A percentile compares a stretch with the other conserved stretches of the same genome.
Evolutionary conservation across 2,113 vertebrate genomes (phyloP).

Genomic region (Anguilla rostrata): DNA sequence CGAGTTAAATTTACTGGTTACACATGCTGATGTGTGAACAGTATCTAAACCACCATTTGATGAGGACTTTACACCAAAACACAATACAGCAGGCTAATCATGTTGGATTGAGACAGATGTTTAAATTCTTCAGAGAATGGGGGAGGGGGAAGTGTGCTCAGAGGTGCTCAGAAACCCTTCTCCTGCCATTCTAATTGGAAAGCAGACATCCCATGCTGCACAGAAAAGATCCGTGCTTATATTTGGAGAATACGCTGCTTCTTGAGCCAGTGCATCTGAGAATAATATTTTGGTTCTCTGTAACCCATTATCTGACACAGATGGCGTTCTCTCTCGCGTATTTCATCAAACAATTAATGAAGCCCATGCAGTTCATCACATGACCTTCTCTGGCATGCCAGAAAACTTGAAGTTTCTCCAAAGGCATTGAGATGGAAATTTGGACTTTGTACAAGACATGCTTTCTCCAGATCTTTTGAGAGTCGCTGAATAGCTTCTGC

Average conservation of each 20-base stretch:
- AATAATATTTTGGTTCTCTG: background rate
- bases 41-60: background rate
- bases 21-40: background rate
- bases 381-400: no score
- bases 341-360: no score
- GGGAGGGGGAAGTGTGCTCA: background rate
- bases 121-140: background rate
- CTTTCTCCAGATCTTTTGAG: no score
- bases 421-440: no score
- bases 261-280: background rate
- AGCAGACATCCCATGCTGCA: background rate
- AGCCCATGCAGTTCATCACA: no score
- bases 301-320: background rate
- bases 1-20: background rate
- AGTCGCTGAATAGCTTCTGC: no score
- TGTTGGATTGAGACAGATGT: slow-evolving; percentile 11
- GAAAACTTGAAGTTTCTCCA: no score
- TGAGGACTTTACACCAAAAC: background rate
- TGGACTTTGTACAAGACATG: no score
- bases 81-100: slow-evolving; percentile 7
- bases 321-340: no score
- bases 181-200: slow-evolving; percentile 5
- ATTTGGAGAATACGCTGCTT: background rate
- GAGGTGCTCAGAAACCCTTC: slow-evolving; percentile 9
- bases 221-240: background rate